phyloP scores from a whole-genome alignment of 2,113 vertebrate genomes.

The Cynoglossus semilaevis region DNA sequence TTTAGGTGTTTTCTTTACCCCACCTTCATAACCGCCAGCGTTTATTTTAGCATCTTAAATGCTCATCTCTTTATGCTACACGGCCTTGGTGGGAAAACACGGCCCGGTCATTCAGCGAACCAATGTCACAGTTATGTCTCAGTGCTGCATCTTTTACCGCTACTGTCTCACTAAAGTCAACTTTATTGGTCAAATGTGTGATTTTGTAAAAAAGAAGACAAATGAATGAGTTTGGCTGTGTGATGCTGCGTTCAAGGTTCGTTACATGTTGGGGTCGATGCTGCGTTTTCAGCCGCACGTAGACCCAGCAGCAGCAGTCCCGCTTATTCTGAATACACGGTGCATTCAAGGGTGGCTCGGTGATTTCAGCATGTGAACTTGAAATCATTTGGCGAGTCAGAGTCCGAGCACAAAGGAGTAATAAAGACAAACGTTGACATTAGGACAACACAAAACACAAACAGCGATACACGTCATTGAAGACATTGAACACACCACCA shows the following conservation, averaged over 20 bases:
- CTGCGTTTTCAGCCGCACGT: conserved; percentile 65
- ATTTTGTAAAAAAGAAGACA: neutral
- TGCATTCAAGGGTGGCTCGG: conserved; percentile 43
- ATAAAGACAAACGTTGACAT: no score
- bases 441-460: no score
- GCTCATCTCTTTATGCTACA: no score
- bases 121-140: conserved; percentile 2
- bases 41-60: neutral
- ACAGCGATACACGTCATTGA: no score
- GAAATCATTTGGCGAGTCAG: neutral
- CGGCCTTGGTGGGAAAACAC: no score
- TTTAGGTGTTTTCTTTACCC: no score
- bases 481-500: no score
- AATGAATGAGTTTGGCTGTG: neutral
- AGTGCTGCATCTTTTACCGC: neutral
- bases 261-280: conserved; percentile 34
- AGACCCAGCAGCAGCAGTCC: conserved; percentile 29
- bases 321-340: conserved; percentile 1
- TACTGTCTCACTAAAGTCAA: neutral
- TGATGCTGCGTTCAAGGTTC: neutral
- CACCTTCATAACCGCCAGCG: no score
- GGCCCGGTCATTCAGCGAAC: conserved; percentile 10
- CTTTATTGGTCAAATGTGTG: neutral
- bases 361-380: neutral
- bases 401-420: no score